These are phyloP conservation scores for Apis cerana DNA, from an alignment of 1,140 invertebrate genomes.

Conservation along the genomic window DNA sequence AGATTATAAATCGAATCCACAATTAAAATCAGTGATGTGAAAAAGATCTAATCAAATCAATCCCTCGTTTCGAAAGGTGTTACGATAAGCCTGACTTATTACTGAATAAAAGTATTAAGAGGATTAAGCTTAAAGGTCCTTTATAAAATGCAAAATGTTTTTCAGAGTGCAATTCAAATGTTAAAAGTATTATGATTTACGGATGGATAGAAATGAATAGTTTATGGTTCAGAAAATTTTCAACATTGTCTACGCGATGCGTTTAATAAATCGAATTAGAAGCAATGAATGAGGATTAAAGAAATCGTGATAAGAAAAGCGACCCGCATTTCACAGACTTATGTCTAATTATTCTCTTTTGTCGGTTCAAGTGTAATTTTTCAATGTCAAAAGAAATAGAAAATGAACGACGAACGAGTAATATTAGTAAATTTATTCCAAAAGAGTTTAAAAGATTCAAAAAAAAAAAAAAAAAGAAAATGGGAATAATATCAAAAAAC, in stretches of 20 bases:
- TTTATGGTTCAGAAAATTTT: not conserved
- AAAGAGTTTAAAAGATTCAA: not conserved
- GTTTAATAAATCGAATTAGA: slow-evolving; percentile 14
- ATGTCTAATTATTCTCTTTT: not conserved
- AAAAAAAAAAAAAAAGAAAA: not conserved
- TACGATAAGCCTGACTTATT: slow-evolving; percentile 19
- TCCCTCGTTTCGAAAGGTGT: slow-evolving; percentile 30
- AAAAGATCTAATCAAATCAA: slow-evolving; percentile 32
- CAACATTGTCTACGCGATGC: not conserved
- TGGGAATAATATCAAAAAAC: not conserved
- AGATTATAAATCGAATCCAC: no score
- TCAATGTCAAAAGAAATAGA: not conserved
- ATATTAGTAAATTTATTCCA: not conserved
- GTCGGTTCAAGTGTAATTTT: not conserved
- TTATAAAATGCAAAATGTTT: not conserved
- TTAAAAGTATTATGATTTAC: not conserved
- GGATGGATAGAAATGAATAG: not conserved
- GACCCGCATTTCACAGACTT: not conserved
- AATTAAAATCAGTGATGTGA: slow-evolving; percentile 26
- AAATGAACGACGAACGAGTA: not conserved
- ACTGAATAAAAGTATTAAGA: not conserved
- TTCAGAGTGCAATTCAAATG: no score
- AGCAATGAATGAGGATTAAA: not conserved
- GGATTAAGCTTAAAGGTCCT: not conserved
- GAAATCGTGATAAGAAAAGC: not conserved